A percentile compares a stretch with the other conserved stretches of the same genome.
Conservation (phyloP, 2,113 vertebrate genomes). For the Scomber japonicus region DNA sequence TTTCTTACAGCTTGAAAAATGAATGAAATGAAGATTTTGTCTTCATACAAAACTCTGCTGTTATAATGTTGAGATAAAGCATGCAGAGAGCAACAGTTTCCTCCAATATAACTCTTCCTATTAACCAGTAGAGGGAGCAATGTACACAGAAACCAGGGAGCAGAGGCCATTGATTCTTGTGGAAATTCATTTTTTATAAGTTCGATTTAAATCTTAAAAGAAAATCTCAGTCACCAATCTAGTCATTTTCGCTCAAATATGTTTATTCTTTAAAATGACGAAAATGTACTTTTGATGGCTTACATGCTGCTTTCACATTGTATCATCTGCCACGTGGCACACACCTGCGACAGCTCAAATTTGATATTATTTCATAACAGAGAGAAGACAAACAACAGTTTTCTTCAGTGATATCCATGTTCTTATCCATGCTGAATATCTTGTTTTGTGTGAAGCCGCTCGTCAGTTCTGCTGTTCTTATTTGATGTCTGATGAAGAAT, state of each 20-base stretch:
- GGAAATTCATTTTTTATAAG: constrained; percentile 4
- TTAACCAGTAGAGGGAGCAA: constrained; percentile 81
- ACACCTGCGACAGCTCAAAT: background rate
- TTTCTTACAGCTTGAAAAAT: background rate
- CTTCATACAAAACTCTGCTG: background rate
- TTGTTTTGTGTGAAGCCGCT: background rate
- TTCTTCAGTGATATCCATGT: background rate
- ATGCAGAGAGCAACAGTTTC: constrained; percentile 14
- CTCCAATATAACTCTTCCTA: background rate
- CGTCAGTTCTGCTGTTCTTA: background rate
- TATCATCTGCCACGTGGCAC: background rate
- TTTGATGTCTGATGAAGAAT: background rate
- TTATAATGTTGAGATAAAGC: background rate
- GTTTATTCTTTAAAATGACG: background rate
- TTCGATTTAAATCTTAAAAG: constrained; percentile 19
- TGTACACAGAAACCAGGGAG: constrained; percentile 51
- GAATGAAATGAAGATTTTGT: background rate
- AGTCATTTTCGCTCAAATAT: constrained; percentile 1
- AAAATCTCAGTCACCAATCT: constrained; percentile 10
- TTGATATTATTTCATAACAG: constrained; percentile 9
- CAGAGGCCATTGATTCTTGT: background rate
- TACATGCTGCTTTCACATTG: background rate
- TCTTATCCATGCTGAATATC: background rate
- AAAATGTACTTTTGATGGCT: background rate
- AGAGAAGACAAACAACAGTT: background rate